These are phyloP conservation scores for Drosophila demipolita DNA, from an alignment of 2,888 invertebrate species.

Conservation along the genomic window DNA sequence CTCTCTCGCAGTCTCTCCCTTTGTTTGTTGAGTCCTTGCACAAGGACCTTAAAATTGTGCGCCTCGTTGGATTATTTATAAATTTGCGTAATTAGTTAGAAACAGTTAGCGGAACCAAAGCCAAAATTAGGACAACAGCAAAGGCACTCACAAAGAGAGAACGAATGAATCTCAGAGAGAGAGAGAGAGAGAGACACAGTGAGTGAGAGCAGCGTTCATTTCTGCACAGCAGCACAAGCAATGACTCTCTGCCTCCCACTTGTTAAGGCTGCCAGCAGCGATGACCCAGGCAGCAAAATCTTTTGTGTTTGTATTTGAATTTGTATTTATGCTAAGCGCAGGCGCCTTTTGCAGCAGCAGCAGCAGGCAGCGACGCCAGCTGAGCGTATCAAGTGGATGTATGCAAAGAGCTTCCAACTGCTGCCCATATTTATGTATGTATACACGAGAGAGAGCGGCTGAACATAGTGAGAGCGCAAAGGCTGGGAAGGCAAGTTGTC, in stretches of 20 bases:
- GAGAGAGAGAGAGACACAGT: slow-evolving; percentile 20
- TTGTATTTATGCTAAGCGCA: slow-evolving; percentile 57
- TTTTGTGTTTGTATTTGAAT: slow-evolving; percentile 43
- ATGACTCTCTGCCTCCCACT: slow-evolving; percentile 17
- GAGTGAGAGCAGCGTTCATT: slow-evolving; percentile 69
- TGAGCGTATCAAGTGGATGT: slow-evolving; percentile 26
- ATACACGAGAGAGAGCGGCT: slow-evolving; percentile 38
- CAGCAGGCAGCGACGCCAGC: slow-evolving; percentile 7
- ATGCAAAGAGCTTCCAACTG: slow-evolving; percentile 19
- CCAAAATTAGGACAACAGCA: slow-evolving; percentile 63
- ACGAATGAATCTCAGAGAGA: slow-evolving; percentile 4
- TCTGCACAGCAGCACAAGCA: slow-evolving; percentile 47
- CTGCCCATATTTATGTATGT: slow-evolving; percentile 68
- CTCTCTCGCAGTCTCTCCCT: slow-evolving; percentile 7
- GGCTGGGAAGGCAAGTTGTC: slow-evolving; percentile 29
- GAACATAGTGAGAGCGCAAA: slow-evolving; percentile 13
- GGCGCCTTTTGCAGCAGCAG: slow-evolving; percentile 37
- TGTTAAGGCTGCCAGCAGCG: slow-evolving; percentile 20
- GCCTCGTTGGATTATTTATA: slow-evolving; percentile 74
- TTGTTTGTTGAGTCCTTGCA: slow-evolving; percentile 43
- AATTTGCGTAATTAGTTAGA: slow-evolving; percentile 74
- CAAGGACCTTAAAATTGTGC: slow-evolving; percentile 70
- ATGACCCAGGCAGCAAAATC: slow-evolving; percentile 32
- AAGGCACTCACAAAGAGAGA: slow-evolving; percentile 5
- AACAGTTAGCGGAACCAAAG: slow-evolving; percentile 37